Base-by-base conservation (phyloP, 2,797 vertebrate genomes). In the Pagetopsis macropterus region DNA sequence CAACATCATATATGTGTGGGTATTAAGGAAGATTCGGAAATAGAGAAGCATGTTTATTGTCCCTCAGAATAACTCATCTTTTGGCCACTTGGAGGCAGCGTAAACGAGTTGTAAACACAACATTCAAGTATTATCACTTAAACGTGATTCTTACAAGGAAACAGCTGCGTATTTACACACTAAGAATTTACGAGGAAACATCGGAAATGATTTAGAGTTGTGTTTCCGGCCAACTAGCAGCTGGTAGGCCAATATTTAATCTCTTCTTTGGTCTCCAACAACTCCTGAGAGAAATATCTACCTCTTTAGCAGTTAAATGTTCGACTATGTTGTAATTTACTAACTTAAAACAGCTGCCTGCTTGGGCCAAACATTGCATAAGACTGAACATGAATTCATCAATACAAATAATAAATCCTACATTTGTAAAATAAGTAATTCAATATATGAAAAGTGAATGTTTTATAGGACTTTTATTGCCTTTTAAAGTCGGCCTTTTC, bases 261-360 rank as follows among this genome's bases (percentile, higher is more conserved):
- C 58, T 60, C 58, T 9, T 23, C 41, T 60, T 60, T 37, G 62
- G n/a, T 52, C 48, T 64, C 14, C 40, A 43, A 15, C 10, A n/a
- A 43, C 50, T 27, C 49, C 49, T 17, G 37, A 44, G 41, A 40
- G 8, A 59, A 59, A 59, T 43, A 59, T 59, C 41, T 59, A 40
- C 0, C 4, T 21, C 41, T 59, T 21, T 15, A 13, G 37, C 13
- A 10, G 46, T 61, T 37, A 50, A 63, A 63, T 49, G 17, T 45
- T 49, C 31, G 1, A 50, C 46, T 37, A 7, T 37, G 33, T 37
- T 37, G 8, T 37, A 37, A 50, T 13, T 14, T n/a, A 3, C 45
- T 37, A 33, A 49, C 0, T 14, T 54, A 31, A 54, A 3, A 54
- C 23, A 54, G 51, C 51, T 54, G 51, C 23, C 0, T 3, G 57